Percentiles rank a stretch among this genome's conserved stretches.
Evolutionary conservation across 2,888 invertebrate genomes (phyloP).

Genomic region (Cerastoderma edule): DNA sequence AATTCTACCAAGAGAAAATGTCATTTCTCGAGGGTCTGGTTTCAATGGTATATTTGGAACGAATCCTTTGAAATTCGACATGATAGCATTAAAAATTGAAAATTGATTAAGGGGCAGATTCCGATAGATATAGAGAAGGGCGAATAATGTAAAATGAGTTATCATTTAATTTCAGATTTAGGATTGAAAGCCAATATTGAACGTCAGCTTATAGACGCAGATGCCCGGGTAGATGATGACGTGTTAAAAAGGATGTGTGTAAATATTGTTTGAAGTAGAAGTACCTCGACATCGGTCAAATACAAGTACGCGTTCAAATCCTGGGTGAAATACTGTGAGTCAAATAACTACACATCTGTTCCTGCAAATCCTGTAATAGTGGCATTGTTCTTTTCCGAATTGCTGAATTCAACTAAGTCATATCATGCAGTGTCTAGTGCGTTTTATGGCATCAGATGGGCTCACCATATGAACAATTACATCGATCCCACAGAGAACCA

Average conservation of each 20-base stretch:
- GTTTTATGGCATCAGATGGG: constrained; percentile 46
- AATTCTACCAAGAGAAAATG: constrained; percentile 13
- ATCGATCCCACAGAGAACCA: constrained; percentile 48
- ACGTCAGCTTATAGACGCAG: background rate
- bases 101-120: background rate
- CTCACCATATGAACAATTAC: constrained; percentile 26
- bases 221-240: background rate
- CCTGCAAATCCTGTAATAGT: constrained; percentile 45
- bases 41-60: constrained; percentile 33
- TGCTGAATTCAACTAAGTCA: constrained; percentile 28
- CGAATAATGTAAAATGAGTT: too few species aligned
- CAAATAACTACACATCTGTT: constrained; percentile 24
- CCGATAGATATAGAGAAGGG: too few species aligned
- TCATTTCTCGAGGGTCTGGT: constrained; percentile 14
- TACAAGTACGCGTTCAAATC: constrained; percentile 38
- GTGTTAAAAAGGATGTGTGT: background rate
- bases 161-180: constrained; percentile 3
- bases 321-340: constrained; percentile 30
- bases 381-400: constrained; percentile 40
- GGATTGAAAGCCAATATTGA: constrained; percentile 5
- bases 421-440: constrained; percentile 24
- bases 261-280: constrained; percentile 12
- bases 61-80: constrained; percentile 22
- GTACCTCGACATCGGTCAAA: constrained; percentile 34
- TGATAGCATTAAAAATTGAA: constrained; percentile 27